A percentile compares a stretch with the other conserved stretches of the same genome.
Evolutionary conservation across 1,140 invertebrate genomes (phyloP).

Genomic region (Lasioglossum baleicum): DNA sequence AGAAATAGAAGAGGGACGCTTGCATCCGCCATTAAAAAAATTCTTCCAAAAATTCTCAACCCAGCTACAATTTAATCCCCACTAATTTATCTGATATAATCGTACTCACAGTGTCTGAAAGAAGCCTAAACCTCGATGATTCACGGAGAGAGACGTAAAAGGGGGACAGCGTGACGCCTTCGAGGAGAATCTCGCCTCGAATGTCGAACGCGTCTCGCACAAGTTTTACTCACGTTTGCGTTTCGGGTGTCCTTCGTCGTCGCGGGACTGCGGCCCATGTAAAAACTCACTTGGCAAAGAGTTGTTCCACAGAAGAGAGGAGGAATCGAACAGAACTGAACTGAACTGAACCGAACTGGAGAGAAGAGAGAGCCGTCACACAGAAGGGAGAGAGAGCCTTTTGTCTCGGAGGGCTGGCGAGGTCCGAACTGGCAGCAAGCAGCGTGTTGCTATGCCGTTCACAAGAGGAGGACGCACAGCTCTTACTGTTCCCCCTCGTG

Average conservation of each 20-base stretch:
- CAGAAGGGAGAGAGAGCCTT: constrained; percentile 31
- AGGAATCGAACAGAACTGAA: not conserved
- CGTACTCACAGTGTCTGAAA: too few relatives aligned
- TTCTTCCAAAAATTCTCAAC: too few relatives aligned
- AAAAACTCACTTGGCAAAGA: not conserved
- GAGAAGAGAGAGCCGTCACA: not conserved
- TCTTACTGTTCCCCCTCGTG: constrained; percentile 52
- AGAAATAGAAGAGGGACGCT: too few relatives aligned
- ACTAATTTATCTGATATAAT: too few relatives aligned
- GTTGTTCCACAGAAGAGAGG: not conserved
- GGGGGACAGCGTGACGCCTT: too few relatives aligned
- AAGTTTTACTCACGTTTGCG: not conserved
- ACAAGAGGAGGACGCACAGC: constrained; percentile 48
- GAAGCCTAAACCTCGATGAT: too few relatives aligned
- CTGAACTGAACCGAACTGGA: not conserved
- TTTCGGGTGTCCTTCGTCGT: not conserved
- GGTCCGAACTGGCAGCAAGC: constrained; percentile 43
- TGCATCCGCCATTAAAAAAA: too few relatives aligned
- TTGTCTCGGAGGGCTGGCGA: constrained; percentile 33
- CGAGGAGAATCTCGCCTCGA: too few relatives aligned
- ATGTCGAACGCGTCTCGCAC: too few relatives aligned
- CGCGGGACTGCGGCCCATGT: not conserved
- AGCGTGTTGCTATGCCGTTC: constrained; percentile 61
- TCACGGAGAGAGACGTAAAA: too few relatives aligned
- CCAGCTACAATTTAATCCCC: too few relatives aligned